A percentile compares a stretch with the other conserved stretches of the same genome.
phyloP scores from a whole-genome alignment of 2,888 invertebrate species.

The Acrobasis suavella region DNA sequence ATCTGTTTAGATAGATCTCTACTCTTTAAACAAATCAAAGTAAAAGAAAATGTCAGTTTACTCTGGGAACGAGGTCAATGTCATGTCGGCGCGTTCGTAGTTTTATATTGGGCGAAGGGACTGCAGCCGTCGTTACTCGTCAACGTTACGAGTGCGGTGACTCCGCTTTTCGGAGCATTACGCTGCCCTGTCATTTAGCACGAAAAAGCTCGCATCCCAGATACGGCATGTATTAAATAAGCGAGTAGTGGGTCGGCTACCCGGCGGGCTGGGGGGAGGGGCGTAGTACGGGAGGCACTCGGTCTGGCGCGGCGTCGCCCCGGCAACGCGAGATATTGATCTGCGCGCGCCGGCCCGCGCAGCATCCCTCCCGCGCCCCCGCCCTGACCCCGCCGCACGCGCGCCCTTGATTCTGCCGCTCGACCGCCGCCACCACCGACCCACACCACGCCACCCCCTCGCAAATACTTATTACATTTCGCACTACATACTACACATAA shows the following conservation, averaged over 20 bases:
- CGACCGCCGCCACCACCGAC: conserved; percentile 56
- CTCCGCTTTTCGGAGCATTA: conserved; percentile 58
- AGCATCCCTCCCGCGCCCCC: conserved; percentile 78
- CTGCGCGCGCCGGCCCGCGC: conserved; percentile 69
- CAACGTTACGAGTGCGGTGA: conserved; percentile 49
- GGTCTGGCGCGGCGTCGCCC: conserved; percentile 84
- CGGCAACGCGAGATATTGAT: conserved; percentile 82
- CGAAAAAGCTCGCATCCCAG: conserved; percentile 76
- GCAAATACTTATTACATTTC: conserved; percentile 79
- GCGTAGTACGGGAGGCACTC: conserved; percentile 84
- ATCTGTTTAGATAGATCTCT: not conserved
- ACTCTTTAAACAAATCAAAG: conserved; percentile 29
- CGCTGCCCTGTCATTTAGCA: conserved; percentile 73
- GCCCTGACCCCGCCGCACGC: conserved; percentile 38
- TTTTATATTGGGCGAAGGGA: conserved; percentile 43
- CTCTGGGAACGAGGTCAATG: conserved; percentile 59
- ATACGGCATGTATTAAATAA: conserved; percentile 79
- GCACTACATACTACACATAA: conserved; percentile 76
- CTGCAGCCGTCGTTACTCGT: conserved; percentile 38
- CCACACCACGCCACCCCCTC: conserved; percentile 49
- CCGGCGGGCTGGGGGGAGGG: conserved; percentile 44
- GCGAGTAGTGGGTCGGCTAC: conserved; percentile 67
- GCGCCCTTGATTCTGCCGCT: conserved; percentile 67
- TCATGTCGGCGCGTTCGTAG: conserved; percentile 45
- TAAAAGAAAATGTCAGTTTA: conserved; percentile 33